phyloP scores from a whole-genome alignment of 2,797 vertebrate species.

The Coregonus sp. region DNA sequence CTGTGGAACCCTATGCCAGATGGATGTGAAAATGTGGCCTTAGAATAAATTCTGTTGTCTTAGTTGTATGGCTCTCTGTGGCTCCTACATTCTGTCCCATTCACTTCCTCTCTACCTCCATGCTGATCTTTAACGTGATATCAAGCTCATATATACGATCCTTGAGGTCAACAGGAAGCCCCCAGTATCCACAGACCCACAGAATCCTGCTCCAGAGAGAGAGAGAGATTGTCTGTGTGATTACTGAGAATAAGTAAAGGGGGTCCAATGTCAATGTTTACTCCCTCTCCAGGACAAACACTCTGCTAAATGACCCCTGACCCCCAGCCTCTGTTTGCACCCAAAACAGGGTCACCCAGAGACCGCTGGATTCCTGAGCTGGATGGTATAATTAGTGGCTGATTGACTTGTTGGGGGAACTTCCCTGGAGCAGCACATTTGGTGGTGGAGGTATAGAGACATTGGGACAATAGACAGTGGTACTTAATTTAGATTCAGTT shows the following conservation, averaged over 20 bases:
- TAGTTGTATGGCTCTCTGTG: not conserved
- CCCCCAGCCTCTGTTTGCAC: slow-evolving; percentile 50
- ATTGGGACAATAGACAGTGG: not conserved
- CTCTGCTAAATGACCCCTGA: slow-evolving; percentile 48
- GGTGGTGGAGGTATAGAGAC: not conserved
- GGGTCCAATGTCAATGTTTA: slow-evolving; percentile 63
- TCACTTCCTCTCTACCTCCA: not conserved
- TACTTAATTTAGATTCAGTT: not conserved
- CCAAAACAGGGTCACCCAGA: slow-evolving; percentile 40
- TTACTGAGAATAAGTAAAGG: not conserved
- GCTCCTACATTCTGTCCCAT: not conserved
- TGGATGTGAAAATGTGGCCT: too few relatives aligned
- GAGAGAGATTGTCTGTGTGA: slow-evolving; percentile 10
- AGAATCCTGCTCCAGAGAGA: not conserved
- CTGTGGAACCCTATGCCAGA: too few relatives aligned
- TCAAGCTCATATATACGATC: not conserved
- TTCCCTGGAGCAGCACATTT: not conserved
- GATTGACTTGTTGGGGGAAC: not conserved
- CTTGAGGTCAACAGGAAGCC: not conserved
- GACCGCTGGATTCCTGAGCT: slow-evolving; percentile 35
- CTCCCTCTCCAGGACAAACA: slow-evolving; percentile 42
- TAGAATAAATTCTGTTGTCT: too few relatives aligned
- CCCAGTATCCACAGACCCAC: not conserved
- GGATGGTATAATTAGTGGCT: not conserved
- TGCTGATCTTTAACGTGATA: not conserved